These are phyloP conservation scores for Gari tellinella DNA, from an alignment of 2,888 invertebrate genomes.

Conservation along the genomic window DNA sequence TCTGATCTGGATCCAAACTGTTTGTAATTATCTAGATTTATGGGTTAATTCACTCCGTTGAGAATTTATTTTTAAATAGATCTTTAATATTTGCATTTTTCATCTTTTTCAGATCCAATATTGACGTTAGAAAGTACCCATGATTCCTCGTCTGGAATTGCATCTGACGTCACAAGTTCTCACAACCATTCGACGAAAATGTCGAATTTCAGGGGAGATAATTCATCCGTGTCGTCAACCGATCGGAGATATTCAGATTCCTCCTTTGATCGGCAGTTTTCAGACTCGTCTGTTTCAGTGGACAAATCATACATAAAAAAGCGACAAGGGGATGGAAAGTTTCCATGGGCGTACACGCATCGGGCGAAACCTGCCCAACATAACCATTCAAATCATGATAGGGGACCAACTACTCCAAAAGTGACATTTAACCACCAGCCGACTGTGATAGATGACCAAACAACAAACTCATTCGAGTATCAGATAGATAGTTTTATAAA, in stretches of 20 bases:
- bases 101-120: slow-evolving; percentile 60
- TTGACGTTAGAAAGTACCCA: slow-evolving; percentile 69
- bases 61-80: too few species aligned
- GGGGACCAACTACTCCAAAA: slow-evolving; percentile 11
- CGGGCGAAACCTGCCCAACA: slow-evolving; percentile 56
- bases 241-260: slow-evolving; percentile 66
- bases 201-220: slow-evolving; percentile 73
- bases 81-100: slow-evolving; percentile 1
- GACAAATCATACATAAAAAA: slow-evolving; percentile 60
- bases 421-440: slow-evolving; percentile 4
- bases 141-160: slow-evolving; percentile 83
- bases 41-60: too few species aligned
- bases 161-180: slow-evolving; percentile 76
- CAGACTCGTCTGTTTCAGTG: slow-evolving; percentile 56
- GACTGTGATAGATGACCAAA: slow-evolving; percentile 42
- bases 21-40: too few species aligned
- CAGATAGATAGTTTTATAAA: slow-evolving; percentile 59
- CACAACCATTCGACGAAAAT: slow-evolving; percentile 61
- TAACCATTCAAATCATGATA: slow-evolving; percentile 46
- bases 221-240: slow-evolving; percentile 57
- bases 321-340: slow-evolving; percentile 60
- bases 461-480: slow-evolving; percentile 59
- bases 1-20: too few species aligned
- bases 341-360: slow-evolving; percentile 63
- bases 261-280: slow-evolving; percentile 64